Evolutionary conservation across 2,888 invertebrate genomes (phyloP).

Genomic region (Acrocyrtus sp.): DNA sequence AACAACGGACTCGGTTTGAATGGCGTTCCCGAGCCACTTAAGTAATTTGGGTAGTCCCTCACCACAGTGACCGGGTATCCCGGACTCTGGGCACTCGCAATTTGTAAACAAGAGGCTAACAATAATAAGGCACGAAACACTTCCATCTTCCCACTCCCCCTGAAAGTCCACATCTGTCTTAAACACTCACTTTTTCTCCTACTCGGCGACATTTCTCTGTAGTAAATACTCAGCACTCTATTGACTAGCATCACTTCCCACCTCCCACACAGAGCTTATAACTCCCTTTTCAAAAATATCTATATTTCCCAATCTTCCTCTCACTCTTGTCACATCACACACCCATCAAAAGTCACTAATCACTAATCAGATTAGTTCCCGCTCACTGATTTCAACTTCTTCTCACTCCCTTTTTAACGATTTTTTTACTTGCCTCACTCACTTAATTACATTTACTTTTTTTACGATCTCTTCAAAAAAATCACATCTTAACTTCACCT

Average conservation of each 20-base stretch:
- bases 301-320: too few species aligned
- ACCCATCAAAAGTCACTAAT: too few species aligned
- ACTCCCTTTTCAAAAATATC: not conserved
- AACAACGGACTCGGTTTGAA: conserved; percentile 41
- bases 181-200: conserved; percentile 40
- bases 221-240: conserved; percentile 30
- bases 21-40: not conserved
- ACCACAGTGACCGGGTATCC: not conserved
- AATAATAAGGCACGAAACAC: conserved; percentile 38
- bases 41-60: conserved; percentile 12
- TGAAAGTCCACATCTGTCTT: conserved; percentile 15
- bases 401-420: not conserved
- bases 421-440: too few species aligned
- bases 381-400: too few species aligned
- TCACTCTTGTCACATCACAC: too few species aligned
- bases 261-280: not conserved
- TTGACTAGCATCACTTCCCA: conserved; percentile 33
- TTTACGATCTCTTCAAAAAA: too few species aligned
- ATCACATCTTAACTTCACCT: too few species aligned
- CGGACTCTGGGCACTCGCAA: conserved; percentile 13
- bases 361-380: not conserved
- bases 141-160: conserved; percentile 28
- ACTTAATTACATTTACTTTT: too few species aligned
- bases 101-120: conserved; percentile 8
- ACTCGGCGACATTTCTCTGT: conserved; percentile 30